Evolutionary conservation across 2,113 vertebrate genomes (phyloP), one percentile per base, ranked within the genome.

Genomic region (Sterrhoptilus dennistouni): DNA sequence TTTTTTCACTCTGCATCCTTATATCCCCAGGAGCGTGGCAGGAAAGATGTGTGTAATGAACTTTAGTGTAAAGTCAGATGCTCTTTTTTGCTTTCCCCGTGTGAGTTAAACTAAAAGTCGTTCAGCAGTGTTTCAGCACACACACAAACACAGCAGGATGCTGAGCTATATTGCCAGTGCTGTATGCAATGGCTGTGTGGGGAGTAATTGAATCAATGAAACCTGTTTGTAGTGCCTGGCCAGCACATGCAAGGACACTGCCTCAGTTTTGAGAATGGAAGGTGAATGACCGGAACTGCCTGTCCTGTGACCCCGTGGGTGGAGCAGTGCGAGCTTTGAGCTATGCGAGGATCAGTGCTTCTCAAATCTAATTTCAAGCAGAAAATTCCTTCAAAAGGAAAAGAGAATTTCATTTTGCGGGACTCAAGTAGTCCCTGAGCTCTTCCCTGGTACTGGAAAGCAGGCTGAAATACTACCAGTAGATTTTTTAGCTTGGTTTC

Each of bases 401-500:
- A 89, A 53, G 69, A 68, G 77, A 81, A 84, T 94, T 93, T 96
- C 92, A 96, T 96, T 95, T 88, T 6, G 19, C 69, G 71, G 92
- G 80, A 82, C 76, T 92, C 79, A 93, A 94, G 90, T 71, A 93
- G 88, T 96, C 90, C 90, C 94, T 61, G 80, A 94, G 88, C 92
- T 89, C 85, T 84, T 88, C 54, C 6, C 76, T 93, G 92, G 75
- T 94, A 75, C 86, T 82, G 61, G 90, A 92, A 96, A 96, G 83
- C 88, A 68, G 77, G 86, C 77, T 94, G 95, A 95, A 96, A 96
- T 93, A 94, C 64, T 71, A 45, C 88, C 69, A 71, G 90, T 79
- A 91, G 88, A 91, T 89, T 96, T 94, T 94, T 95, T 93, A 91
- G 91, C 91, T 94, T 84, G 91, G 96, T 95, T 97, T 97, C 96